Evolutionary conservation across 2,113 vertebrate genomes (phyloP).

Genomic region (Aix galericulata): DNA sequence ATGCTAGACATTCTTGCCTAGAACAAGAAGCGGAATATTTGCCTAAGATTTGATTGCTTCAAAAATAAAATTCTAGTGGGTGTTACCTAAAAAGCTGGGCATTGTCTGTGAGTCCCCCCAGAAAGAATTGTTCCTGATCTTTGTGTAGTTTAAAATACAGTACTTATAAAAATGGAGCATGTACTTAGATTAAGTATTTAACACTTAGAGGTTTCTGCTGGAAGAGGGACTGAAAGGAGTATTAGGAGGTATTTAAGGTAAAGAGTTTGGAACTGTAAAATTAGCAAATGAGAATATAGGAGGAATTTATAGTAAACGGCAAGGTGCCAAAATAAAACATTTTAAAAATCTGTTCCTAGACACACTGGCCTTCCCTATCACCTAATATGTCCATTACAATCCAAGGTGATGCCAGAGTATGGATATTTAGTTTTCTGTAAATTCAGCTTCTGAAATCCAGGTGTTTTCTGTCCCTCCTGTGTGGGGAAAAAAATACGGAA

Average conservation of each 20-base stretch:
- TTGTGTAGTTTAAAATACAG: background rate
- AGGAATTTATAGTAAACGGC: background rate
- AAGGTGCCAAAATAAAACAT: background rate
- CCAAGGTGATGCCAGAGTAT: background rate
- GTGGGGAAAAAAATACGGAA: background rate
- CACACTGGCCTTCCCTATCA: background rate
- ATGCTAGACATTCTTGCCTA: background rate
- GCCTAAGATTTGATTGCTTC: background rate
- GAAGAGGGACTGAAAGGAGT: background rate
- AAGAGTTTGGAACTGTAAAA: background rate
- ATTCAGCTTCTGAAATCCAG: background rate
- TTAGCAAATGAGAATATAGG: background rate
- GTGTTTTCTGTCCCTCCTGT: background rate
- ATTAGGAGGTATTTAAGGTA: background rate
- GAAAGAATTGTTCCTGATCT: background rate
- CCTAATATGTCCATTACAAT: background rate
- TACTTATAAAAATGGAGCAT: background rate
- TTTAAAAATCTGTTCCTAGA: background rate
- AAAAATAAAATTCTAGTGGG: background rate
- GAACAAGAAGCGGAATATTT: background rate
- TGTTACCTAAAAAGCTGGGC: background rate
- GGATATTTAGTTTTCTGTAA: background rate
- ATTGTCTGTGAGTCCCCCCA: background rate
- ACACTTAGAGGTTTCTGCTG: background rate
- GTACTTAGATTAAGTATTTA: background rate